Evolutionary conservation across 2,888 invertebrate genomes (phyloP), one percentile per base, ranked within the genome.

Genomic region (Pammene aurita): DNA sequence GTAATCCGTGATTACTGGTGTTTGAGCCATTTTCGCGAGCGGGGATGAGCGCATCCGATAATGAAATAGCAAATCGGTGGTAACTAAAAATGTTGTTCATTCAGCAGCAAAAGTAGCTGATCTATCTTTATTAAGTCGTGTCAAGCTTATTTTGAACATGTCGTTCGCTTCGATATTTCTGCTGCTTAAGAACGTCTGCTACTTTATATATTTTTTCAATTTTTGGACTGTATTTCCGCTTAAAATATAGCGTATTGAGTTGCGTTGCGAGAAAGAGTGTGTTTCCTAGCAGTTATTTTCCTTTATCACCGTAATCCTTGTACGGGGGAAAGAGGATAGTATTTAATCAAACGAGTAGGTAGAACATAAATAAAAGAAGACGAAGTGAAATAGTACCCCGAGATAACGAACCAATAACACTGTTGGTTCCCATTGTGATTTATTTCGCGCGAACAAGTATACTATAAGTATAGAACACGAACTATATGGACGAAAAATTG

Each of bases 1-100:
- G 54, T 69, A 65, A 60, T 60, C 58, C 54, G 54, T 69, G 60
- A 69, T 69, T 67, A 44, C 50, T 41, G 41, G 48, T 67, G 61
- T 56, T 69, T 26, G 58, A 46, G 54, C 13, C 52, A 58, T 18
- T 63, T 54, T 13, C 44, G 50, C 34, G 16, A 10, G 26, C 26
- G 41, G 50, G 11, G 18, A 52, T n/a, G n/a, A n/a, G n/a, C n/a
- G n/a, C n/a, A n/a, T 14, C 44, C 42, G 16, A 52, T 68, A 58
- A 52, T 63, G 52, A 68, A 64, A 68, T 58, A 54, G 35, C 35
- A 58, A 57, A 38, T 52, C 57, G 41, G 54, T 60, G 64, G 38
- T 60, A 69, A 69, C 60, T 65, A 65, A 64, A 42, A 57, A 52
- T 26, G 52, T 38, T 35, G 57, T 44, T 2, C 26, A 26, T 26